These are phyloP conservation scores for Serrognathus titanus DNA, from an alignment of 2,888 invertebrate species.

Conservation along the genomic window DNA sequence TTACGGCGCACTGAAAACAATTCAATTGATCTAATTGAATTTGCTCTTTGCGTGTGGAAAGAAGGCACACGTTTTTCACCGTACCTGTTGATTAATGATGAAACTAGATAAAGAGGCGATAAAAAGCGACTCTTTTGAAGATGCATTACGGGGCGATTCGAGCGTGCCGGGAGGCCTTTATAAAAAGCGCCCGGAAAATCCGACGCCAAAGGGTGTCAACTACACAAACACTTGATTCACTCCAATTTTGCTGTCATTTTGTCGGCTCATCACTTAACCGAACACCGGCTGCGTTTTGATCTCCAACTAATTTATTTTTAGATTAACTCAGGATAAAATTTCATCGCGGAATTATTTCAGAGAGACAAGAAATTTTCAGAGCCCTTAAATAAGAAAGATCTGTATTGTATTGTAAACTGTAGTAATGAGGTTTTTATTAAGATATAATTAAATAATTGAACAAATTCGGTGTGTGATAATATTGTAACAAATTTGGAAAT, in stretches of 20 bases:
- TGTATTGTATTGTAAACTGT: too few species aligned
- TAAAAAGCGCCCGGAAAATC: conserved; percentile 41
- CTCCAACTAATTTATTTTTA: conserved; percentile 1
- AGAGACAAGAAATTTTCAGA: too few species aligned
- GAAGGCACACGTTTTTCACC: too few species aligned
- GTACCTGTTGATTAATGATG: conserved; percentile 20
- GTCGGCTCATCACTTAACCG: conserved; percentile 36
- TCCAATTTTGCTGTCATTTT: conserved; percentile 41
- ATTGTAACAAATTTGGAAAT: neutral
- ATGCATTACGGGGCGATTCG: conserved; percentile 16
- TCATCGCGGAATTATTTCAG: too few species aligned
- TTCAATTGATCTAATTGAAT: too few species aligned
- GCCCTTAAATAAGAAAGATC: too few species aligned
- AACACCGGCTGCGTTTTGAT: conserved; percentile 9
- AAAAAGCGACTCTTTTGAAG: conserved; percentile 18
- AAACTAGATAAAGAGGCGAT: conserved; percentile 15
- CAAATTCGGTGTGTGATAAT: too few species aligned
- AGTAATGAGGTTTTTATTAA: too few species aligned
- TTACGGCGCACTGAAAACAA: too few species aligned
- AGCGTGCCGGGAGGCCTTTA: conserved; percentile 18
- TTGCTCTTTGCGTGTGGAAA: too few species aligned
- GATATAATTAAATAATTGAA: too few species aligned
- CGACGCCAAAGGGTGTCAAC: conserved; percentile 46
- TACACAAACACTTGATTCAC: conserved; percentile 46
- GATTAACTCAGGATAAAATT: neutral